Evolutionary conservation across 2,113 vertebrate genomes (phyloP).

Genomic region (Takifugu flavidus): DNA sequence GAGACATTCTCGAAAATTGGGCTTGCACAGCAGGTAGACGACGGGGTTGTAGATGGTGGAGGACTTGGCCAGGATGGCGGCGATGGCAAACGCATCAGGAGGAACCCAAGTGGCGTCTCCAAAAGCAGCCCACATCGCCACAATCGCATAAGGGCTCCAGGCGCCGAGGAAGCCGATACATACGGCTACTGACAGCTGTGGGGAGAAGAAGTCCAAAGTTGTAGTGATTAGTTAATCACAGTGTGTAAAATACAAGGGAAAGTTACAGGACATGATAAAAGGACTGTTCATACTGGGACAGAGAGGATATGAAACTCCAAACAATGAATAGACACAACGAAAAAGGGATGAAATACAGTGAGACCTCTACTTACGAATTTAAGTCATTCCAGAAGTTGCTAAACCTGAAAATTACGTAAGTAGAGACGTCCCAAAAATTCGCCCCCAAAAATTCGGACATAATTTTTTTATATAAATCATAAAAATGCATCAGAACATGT

Average conservation of each 20-base stretch:
- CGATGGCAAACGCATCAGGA: slow-evolving; percentile 72
- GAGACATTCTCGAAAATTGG: slow-evolving; percentile 78
- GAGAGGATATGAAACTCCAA: too few relatives aligned
- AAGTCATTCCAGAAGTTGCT: too few relatives aligned
- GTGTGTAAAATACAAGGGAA: neutral
- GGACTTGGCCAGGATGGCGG: slow-evolving; percentile 77
- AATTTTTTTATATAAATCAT: too few relatives aligned
- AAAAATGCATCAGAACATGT: too few relatives aligned
- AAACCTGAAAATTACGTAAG: too few relatives aligned
- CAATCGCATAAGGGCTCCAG: slow-evolving; percentile 79
- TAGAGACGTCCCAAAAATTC: too few relatives aligned
- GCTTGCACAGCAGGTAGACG: slow-evolving; percentile 80
- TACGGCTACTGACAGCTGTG: slow-evolving; percentile 77
- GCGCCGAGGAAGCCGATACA: slow-evolving; percentile 80
- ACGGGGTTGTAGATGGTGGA: slow-evolving; percentile 82
- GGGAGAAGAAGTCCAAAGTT: slow-evolving; percentile 20
- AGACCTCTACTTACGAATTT: too few relatives aligned
- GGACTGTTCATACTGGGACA: too few relatives aligned
- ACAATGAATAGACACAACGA: too few relatives aligned
- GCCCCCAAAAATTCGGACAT: too few relatives aligned
- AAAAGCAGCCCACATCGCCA: slow-evolving; percentile 78
- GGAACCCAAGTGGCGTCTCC: slow-evolving; percentile 69
- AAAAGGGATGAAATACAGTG: too few relatives aligned
- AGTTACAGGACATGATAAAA: too few relatives aligned
- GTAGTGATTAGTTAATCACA: neutral